Evolutionary conservation across 2,797 vertebrate genomes (phyloP).

Genomic region (Macropus fuliginosus): DNA sequence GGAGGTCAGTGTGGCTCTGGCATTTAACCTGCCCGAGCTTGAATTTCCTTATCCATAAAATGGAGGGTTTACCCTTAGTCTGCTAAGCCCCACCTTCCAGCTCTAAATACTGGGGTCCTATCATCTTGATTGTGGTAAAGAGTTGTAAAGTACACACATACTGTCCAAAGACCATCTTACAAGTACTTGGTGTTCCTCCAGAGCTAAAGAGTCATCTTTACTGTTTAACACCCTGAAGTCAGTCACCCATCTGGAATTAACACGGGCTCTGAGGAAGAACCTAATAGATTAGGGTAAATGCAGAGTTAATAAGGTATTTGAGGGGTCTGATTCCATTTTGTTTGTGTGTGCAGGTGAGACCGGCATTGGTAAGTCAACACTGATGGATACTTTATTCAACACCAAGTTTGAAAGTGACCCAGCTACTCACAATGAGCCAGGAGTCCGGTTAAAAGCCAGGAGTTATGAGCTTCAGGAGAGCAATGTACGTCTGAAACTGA

Average conservation of each 20-base stretch:
- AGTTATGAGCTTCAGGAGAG: conserved; percentile 90
- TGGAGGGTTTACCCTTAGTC: neutral
- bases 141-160: neutral
- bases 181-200: conserved; percentile 1
- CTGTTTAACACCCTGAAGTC: conserved; percentile 11
- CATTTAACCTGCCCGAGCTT: neutral
- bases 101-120: neutral
- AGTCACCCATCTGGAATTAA: neutral
- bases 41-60: neutral
- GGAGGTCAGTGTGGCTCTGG: neutral
- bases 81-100: neutral
- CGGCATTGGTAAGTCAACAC: conserved; percentile 88
- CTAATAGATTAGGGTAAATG: neutral
- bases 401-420: conserved; percentile 90
- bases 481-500: conserved; percentile 89
- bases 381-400: conserved; percentile 91
- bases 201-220: conserved; percentile 3
- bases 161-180: neutral
- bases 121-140: neutral
- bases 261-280: neutral
- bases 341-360: conserved; percentile 85
- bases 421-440: conserved; percentile 88
- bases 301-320: conserved; percentile 7
- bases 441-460: conserved; percentile 88
- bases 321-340: conserved; percentile 21